A percentile compares a stretch with the other conserved stretches of the same genome.
phyloP scores from a whole-genome alignment of 64 coral and sea anemone genomes.

The Montipora sp. region DNA sequence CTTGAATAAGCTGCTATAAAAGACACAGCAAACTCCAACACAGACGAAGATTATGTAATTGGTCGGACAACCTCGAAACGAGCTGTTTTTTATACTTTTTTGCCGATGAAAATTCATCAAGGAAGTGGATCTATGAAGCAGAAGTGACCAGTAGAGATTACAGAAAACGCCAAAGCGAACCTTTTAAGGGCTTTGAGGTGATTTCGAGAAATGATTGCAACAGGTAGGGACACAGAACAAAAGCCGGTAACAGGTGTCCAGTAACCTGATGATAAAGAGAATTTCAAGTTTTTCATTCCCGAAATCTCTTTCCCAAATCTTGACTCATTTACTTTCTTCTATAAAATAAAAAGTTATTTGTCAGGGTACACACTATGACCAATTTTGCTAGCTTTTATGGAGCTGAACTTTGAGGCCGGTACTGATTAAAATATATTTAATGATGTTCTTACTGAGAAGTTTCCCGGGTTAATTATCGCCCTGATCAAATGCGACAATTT shows the following conservation, averaged over 20 bases:
- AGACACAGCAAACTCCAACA: slow-evolving; percentile 25
- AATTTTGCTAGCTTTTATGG: no score
- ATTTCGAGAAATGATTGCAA: neutral
- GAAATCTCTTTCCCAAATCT: no score
- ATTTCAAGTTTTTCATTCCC: neutral
- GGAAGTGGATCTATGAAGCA: neutral
- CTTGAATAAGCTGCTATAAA: neutral
- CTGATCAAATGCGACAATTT: no score
- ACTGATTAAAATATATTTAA: no score
- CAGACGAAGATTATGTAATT: neutral
- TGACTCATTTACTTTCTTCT: no score
- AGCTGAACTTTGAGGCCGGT: no score
- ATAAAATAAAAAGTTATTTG: no score
- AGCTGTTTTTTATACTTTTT: neutral
- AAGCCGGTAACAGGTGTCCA: slow-evolving; percentile 14
- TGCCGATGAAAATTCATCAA: neutral
- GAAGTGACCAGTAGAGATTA: neutral
- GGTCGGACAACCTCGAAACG: neutral
- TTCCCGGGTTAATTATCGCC: no score
- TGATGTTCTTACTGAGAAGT: no score
- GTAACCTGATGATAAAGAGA: neutral
- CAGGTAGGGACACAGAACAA: neutral
- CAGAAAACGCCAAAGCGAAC: neutral
- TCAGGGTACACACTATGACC: no score
- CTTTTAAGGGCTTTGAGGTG: neutral